A percentile compares a stretch with the other conserved stretches of the same genome.
phyloP scores from a whole-genome alignment of 2,113 vertebrate species.

The Emberiza fucata region DNA sequence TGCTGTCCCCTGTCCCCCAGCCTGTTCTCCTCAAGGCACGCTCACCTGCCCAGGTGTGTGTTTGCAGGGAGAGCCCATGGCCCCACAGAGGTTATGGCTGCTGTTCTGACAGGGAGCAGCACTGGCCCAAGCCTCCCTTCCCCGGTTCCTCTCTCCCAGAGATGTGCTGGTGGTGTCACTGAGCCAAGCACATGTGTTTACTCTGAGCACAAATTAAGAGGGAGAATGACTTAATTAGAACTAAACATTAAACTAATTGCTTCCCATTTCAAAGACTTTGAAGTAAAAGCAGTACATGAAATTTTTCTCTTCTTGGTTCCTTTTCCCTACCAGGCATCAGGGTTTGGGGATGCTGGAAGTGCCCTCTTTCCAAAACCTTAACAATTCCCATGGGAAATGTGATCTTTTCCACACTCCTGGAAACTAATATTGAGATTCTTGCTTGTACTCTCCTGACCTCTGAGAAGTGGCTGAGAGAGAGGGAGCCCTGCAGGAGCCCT shows the following conservation, averaged over 20 bases:
- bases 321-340: neutral
- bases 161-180: neutral
- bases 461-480: neutral
- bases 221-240: slow-evolving; percentile 13
- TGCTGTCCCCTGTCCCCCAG: neutral
- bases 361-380: neutral
- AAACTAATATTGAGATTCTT: fast-evolving
- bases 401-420: neutral
- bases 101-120: neutral
- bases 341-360: neutral
- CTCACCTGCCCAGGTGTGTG: fast-evolving
- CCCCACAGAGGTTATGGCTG: fast-evolving
- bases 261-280: slow-evolving; percentile 9
- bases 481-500: neutral
- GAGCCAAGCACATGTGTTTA: neutral
- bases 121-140: neutral
- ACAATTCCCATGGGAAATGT: neutral
- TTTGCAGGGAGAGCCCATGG: neutral
- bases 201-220: neutral
- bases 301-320: neutral
- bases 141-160: neutral
- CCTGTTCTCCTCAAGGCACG: fast-evolving
- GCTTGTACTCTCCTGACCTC: neutral
- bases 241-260: slow-evolving; percentile 21
- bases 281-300: neutral